phyloP scores from a whole-genome alignment of 2,888 invertebrate genomes.

The Meiosimyza platycephala region DNA sequence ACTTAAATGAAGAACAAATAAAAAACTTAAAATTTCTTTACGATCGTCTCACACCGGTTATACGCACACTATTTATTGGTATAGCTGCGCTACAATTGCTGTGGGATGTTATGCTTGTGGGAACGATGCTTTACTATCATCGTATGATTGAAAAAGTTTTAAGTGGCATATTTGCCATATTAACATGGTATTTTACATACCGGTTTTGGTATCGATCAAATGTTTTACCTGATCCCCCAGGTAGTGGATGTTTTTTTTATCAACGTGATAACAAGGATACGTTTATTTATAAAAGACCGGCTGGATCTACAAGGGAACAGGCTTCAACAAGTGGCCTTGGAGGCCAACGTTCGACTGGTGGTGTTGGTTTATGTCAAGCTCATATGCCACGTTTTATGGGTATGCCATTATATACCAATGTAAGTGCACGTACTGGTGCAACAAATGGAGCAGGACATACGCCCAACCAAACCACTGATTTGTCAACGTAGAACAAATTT shows the following conservation, averaged over 20 bases:
- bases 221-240: slow-evolving; percentile 77
- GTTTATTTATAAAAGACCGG: slow-evolving; percentile 59
- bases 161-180: slow-evolving; percentile 86
- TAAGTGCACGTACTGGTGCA: slow-evolving; percentile 41
- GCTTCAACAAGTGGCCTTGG: slow-evolving; percentile 49
- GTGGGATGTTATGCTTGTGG: slow-evolving; percentile 96
- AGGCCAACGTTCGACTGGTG: slow-evolving; percentile 14
- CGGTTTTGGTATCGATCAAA: slow-evolving; percentile 79
- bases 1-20: slow-evolving; percentile 77
- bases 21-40: slow-evolving; percentile 78
- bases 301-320: slow-evolving; percentile 51
- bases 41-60: slow-evolving; percentile 82
- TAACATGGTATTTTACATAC: slow-evolving; percentile 93
- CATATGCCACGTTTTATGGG: slow-evolving; percentile 79
- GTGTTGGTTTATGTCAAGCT: slow-evolving; percentile 8
- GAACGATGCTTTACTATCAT: slow-evolving; percentile 95
- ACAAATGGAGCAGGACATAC: slow-evolving; percentile 12
- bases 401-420: slow-evolving; percentile 75
- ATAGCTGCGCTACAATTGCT: slow-evolving; percentile 83
- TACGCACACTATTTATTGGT: slow-evolving; percentile 80
- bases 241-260: slow-evolving; percentile 84
- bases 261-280: slow-evolving; percentile 69
- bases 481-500: slow-evolving; percentile 22
- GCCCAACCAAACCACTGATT: slow-evolving; percentile 12
- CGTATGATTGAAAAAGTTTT: slow-evolving; percentile 95